Base-by-base conservation (phyloP, 2,113 vertebrate species). In the Agelaius phoeniceus region DNA sequence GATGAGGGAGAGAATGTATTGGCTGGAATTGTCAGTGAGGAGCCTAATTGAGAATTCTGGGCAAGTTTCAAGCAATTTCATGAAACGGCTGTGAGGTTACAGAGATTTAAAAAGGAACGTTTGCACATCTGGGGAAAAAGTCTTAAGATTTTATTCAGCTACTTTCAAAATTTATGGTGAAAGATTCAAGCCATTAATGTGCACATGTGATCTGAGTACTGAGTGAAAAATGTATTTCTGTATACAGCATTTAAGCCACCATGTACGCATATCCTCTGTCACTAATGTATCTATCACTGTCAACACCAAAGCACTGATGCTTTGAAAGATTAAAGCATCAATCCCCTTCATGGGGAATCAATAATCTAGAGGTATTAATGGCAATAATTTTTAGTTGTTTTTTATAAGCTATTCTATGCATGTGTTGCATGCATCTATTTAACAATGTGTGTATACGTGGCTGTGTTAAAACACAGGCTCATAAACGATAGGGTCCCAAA, bases 391-490 rank as follows among this genome's bases (percentile, higher is more conserved):
- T 84, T 89, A 91, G 95, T 90, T 92, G 67, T 37, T 92, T 94
- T 96, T 95, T 93, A 89, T 91, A 95, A 91, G 51, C 72, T 96
- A 76, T 72, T 86, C 39, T 94, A 86, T 92, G 97, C 97, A 97
- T 91, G 97, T 95, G 62, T 96, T 97, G 97, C 96, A 96, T 97
- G 97, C 95, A 97, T 95, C 88, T 95, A 79, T 91, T 93, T 94
- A 96, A 97, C 81, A 95, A 37, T 76, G 62, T 96, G 84, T 97
- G 87, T 85, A 71, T 90, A 92, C 68, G 22, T 94, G 95, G 57
- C 95, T 82, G 89, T 88, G 80, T 81, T 96, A 91, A 90, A 92
- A 89, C 63, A 81, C 0, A 3, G 88, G 65, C 78, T 89, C 78
- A 3, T 72, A 84, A 96, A 72, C 6, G 0, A 13, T 39, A 93